Evolutionary conservation across 2,113 vertebrate species (phyloP).

Genomic region (Picathartes gymnocephalus): DNA sequence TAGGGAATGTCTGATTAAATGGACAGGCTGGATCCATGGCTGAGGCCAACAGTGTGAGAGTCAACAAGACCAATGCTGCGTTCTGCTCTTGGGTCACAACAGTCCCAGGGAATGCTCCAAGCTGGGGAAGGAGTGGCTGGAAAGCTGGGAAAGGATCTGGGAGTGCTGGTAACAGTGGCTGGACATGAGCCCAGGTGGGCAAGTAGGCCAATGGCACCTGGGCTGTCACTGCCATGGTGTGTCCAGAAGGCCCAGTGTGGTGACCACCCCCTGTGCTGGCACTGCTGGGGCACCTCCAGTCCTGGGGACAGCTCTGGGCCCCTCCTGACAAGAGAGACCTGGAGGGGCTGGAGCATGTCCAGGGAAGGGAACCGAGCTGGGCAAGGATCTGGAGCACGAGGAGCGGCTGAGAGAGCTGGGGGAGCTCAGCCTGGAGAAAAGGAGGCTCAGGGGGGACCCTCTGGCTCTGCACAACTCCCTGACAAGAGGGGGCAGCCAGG

Average conservation of each 20-base stretch:
- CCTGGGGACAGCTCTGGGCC: neutral
- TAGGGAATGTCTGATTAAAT: neutral
- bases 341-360: neutral
- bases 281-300: neutral
- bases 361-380: neutral
- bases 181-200: neutral
- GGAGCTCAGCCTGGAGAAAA: neutral
- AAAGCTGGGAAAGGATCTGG: neutral
- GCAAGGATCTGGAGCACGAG: rapidly evolving
- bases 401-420: neutral
- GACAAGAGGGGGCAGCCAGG: neutral
- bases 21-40: neutral
- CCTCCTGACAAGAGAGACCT: neutral
- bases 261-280: neutral
- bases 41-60: neutral
- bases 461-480: neutral
- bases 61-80: neutral
- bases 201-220: neutral
- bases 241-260: neutral
- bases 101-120: neutral
- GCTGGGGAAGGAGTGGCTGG: neutral
- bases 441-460: too few relatives aligned
- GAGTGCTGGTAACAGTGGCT: neutral
- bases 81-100: neutral
- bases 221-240: neutral